Percentiles rank a stretch among this genome's conserved stretches.
phyloP scores from a whole-genome alignment of 2,888 invertebrate genomes.

The Troilus luridus region DNA sequence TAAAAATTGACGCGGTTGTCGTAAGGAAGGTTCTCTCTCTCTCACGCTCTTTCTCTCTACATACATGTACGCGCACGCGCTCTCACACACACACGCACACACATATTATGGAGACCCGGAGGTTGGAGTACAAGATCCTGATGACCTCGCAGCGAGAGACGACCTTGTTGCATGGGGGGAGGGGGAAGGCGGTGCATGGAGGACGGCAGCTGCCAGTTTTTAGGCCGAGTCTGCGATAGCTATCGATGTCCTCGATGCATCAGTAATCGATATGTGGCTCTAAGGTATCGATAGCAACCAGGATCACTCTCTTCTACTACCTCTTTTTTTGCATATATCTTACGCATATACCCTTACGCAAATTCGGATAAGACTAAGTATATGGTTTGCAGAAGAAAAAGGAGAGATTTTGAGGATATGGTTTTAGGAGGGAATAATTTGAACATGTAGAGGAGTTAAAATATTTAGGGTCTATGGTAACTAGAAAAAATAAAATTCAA shows the following conservation, averaged over 20 bases:
- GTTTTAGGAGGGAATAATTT: too few species aligned
- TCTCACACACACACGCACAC: not conserved
- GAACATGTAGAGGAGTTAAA: too few species aligned
- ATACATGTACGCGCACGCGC: too few species aligned
- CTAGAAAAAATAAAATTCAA: too few species aligned
- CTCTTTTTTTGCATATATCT: not conserved
- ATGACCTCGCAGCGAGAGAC: not conserved
- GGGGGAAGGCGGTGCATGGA: not conserved
- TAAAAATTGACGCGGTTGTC: too few species aligned
- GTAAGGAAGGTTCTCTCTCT: not conserved
- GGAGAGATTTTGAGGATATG: too few species aligned
- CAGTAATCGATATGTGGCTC: not conserved
- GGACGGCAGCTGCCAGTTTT: slow-evolving; percentile 35
- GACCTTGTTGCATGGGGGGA: not conserved
- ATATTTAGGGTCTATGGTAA: too few species aligned
- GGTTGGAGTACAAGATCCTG: not conserved
- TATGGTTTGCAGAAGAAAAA: too few species aligned
- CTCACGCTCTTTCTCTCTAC: slow-evolving; percentile 57
- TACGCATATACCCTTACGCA: too few species aligned
- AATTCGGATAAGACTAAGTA: too few species aligned
- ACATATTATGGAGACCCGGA: not conserved
- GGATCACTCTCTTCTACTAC: not conserved
- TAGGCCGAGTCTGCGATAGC: slow-evolving; percentile 1
- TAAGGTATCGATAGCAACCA: not conserved
- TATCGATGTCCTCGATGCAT: not conserved